Evolutionary conservation across 2,888 invertebrate genomes (phyloP).

Genomic region (Diaphora mendica): DNA sequence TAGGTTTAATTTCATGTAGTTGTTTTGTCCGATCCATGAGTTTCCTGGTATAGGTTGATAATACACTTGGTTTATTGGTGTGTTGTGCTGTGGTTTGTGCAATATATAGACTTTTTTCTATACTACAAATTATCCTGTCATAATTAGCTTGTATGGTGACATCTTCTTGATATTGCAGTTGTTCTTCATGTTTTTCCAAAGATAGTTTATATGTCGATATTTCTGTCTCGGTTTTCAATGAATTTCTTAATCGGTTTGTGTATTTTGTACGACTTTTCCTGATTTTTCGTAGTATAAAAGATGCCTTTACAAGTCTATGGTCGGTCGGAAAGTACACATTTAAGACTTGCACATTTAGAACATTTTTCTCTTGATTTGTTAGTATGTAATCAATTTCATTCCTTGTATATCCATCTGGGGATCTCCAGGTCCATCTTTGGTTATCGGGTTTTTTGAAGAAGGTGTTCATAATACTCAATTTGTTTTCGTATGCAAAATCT

Average conservation of each 20-base stretch:
- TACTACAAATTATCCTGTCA: too few species aligned
- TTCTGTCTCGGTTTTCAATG: not conserved
- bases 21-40: too few species aligned
- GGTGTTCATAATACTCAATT: constrained; percentile 9
- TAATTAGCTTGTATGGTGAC: not conserved
- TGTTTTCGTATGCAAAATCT: constrained; percentile 12
- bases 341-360: constrained; percentile 9
- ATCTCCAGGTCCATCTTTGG: constrained; percentile 9
- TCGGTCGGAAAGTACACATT: not conserved
- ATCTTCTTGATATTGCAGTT: constrained; percentile 5
- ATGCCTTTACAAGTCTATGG: not conserved
- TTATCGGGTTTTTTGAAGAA: constrained; percentile 7
- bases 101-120: too few species aligned
- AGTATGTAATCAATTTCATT: constrained; percentile 14
- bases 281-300: not conserved
- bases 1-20: too few species aligned
- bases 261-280: not conserved
- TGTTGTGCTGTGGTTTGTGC: too few species aligned
- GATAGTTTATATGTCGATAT: not conserved
- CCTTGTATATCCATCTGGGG: constrained; percentile 4
- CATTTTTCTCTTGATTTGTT: constrained; percentile 9
- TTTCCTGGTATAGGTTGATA: too few species aligned
- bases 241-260: not conserved
- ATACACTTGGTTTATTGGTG: too few species aligned
- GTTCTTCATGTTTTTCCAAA: not conserved